Evolutionary conservation across 2,888 invertebrate species (phyloP).

Genomic region (Micropterix aruncella): DNA sequence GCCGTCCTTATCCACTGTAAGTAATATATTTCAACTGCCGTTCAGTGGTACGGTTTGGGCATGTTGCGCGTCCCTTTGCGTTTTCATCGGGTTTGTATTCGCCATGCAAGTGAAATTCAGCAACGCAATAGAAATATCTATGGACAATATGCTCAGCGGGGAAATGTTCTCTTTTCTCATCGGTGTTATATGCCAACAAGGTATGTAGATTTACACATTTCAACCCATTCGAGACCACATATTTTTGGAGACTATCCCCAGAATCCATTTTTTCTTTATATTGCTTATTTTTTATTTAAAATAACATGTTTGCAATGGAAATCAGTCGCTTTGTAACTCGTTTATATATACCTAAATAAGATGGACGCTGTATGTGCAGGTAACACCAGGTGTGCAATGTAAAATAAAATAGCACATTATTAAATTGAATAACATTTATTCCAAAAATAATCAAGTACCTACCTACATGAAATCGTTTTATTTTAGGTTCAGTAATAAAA

Average conservation of each 20-base stretch:
- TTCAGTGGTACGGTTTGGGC: constrained; percentile 43
- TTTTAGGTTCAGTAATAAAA: too few relatives aligned
- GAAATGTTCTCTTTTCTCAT: constrained; percentile 39
- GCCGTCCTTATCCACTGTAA: constrained; percentile 43
- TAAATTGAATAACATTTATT: too few relatives aligned
- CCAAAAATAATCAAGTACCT: too few relatives aligned
- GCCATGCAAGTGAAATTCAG: not conserved
- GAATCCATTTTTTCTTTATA: not conserved
- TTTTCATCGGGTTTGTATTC: not conserved
- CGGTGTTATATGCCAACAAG: constrained; percentile 48
- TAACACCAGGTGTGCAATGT: too few relatives aligned
- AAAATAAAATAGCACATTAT: too few relatives aligned
- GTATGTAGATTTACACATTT: constrained; percentile 16
- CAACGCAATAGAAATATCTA: not conserved
- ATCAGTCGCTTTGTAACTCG: too few relatives aligned
- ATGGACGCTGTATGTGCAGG: too few relatives aligned
- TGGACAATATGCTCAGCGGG: constrained; percentile 17
- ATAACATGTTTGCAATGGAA: not conserved
- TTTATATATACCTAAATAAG: too few relatives aligned
- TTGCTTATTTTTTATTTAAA: not conserved
- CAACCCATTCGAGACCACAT: not conserved
- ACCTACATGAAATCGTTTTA: too few relatives aligned
- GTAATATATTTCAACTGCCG: constrained; percentile 45
- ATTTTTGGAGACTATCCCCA: too few relatives aligned
- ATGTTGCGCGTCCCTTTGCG: constrained; percentile 8